These are phyloP conservation scores for Aquatica leii DNA, from an alignment of 2,888 invertebrate genomes.

Conservation along the genomic window DNA sequence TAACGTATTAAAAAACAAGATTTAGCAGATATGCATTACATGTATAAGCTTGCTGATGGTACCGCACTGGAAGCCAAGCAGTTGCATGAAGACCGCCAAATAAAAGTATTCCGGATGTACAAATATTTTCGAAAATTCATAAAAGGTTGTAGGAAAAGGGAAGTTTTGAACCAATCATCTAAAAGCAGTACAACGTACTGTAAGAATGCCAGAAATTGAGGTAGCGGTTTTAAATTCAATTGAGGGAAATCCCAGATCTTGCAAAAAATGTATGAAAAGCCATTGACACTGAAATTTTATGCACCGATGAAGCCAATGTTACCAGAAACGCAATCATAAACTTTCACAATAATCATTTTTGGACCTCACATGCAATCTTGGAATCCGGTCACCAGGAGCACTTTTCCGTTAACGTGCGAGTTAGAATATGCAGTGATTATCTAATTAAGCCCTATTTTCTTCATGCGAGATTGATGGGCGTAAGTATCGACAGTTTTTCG, in stretches of 20 bases:
- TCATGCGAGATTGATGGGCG: background rate
- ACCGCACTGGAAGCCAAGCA: conserved; percentile 7
- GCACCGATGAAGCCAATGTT: too few species aligned
- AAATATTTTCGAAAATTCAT: conserved; percentile 1
- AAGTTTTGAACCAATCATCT: background rate
- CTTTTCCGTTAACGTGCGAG: background rate
- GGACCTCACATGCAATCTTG: background rate
- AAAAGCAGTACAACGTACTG: background rate
- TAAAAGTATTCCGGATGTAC: conserved; percentile 2
- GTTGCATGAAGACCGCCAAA: conserved; percentile 7
- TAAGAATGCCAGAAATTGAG: too few species aligned
- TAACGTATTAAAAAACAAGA: too few species aligned
- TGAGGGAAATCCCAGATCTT: too few species aligned
- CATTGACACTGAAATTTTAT: too few species aligned
- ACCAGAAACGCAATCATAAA: background rate
- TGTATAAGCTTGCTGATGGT: conserved; percentile 6
- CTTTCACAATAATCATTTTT: background rate
- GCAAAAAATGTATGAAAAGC: too few species aligned
- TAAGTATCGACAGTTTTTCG: background rate
- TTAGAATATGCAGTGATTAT: background rate
- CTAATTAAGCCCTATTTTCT: background rate
- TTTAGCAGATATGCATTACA: conserved; percentile 9
- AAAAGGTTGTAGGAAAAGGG: background rate
- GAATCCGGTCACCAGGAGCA: background rate
- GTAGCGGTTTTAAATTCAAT: too few species aligned